phyloP scores from a whole-genome alignment of 1,140 invertebrate species.

The Pantala flavescens region DNA sequence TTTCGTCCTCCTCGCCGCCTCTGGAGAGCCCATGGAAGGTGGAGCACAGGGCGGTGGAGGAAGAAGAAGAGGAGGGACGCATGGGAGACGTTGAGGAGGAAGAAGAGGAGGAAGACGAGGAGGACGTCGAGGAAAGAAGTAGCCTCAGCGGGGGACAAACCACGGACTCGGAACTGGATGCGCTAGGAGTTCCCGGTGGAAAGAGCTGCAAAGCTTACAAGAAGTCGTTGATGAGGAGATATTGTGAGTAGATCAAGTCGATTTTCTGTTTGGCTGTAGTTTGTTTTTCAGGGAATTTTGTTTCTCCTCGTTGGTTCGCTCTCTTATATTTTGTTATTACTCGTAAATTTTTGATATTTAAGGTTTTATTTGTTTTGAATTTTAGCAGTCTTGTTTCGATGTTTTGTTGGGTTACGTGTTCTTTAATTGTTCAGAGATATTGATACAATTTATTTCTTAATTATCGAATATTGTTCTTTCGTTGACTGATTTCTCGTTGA shows the following conservation, averaged over 20 bases:
- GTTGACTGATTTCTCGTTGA: too few species aligned
- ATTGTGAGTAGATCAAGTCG: slow-evolving; percentile 59
- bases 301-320: too few species aligned
- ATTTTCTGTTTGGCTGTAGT: not conserved
- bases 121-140: not conserved
- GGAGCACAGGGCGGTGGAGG: not conserved
- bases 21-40: not conserved
- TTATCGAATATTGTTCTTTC: too few species aligned
- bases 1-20: not conserved
- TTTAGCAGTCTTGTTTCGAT: too few species aligned
- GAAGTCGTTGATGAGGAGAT: slow-evolving; percentile 78
- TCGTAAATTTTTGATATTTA: too few species aligned
- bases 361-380: too few species aligned
- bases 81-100: not conserved
- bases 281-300: too few species aligned
- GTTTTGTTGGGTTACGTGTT: too few species aligned
- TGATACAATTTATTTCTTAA: too few species aligned
- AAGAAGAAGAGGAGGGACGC: not conserved
- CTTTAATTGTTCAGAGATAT: too few species aligned
- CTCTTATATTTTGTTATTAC: too few species aligned
- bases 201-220: slow-evolving; percentile 67
- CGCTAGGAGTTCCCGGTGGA: slow-evolving; percentile 35
- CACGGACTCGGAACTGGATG: not conserved
- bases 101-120: not conserved
- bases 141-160: not conserved